Conservation (phyloP, 2,797 vertebrate species). For the Gallinago stenura region DNA sequence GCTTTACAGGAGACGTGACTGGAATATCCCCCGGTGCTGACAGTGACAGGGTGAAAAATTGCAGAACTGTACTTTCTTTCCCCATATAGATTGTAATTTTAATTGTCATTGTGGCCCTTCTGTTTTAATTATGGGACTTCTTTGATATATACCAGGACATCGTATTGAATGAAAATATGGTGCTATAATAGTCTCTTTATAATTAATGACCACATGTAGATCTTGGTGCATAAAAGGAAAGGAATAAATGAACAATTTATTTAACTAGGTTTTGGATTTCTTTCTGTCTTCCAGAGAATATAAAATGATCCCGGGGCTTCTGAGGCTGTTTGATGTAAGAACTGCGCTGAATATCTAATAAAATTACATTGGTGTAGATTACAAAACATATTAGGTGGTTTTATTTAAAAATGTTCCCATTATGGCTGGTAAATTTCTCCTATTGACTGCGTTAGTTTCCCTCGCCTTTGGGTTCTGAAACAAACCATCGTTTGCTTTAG, state of each 20-base stretch:
- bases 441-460: conserved; percentile 59
- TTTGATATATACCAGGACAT: conserved; percentile 89
- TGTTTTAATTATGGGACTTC: conserved; percentile 89
- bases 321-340: conserved; percentile 80
- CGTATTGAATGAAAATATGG: conserved; percentile 89
- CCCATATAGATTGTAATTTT: conserved; percentile 89
- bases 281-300: conserved; percentile 84
- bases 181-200: conserved; percentile 90
- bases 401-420: conserved; percentile 67
- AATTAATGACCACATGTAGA: conserved; percentile 90
- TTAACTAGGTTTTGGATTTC: conserved; percentile 88
- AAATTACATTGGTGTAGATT: conserved; percentile 78
- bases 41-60: conserved; percentile 90
- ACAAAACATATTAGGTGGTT: conserved; percentile 76
- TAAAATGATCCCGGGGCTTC: conserved; percentile 81
- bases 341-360: conserved; percentile 75
- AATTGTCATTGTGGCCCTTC: conserved; percentile 89
- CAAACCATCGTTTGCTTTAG: conserved; percentile 13
- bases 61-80: conserved; percentile 86
- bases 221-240: conserved; percentile 86
- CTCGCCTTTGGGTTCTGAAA: conserved; percentile 16
- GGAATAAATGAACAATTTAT: conserved; percentile 90
- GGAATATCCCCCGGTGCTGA: conserved; percentile 80
- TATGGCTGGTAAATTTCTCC: conserved; percentile 42
- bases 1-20: conserved; percentile 88